Base-by-base conservation (phyloP, 2,113 vertebrate genomes). In the Lagenorhynchus albirostris region DNA sequence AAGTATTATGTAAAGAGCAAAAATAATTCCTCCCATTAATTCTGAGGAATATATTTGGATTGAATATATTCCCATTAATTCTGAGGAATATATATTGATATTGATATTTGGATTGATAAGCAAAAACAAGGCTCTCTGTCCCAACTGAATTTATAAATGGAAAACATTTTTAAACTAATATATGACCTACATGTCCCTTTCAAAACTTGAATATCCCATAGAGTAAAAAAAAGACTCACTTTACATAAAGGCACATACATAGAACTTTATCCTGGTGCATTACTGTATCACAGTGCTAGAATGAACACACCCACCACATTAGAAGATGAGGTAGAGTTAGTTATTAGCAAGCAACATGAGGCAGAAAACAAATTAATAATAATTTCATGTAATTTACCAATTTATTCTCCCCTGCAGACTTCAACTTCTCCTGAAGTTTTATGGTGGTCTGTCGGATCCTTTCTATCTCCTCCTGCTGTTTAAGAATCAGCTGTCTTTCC, bases 401-500 rank as follows among this genome's bases (percentile, higher is more conserved):
- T 92, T 98, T 98, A 73, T 97, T 99, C 93, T 99, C 99, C 82
- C 99, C 99, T 15, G 99, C 99, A 97, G 98, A 99, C 86, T 99
- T 99, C 7, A 99, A 98, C 92, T 99, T 99, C 94, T 99, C 99
- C 96, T 99, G 99, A 15, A 99, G 98, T 96, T 99, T 99, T 74
- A 99, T 98, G 1, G 99, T 99, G 11, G 99, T 99, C 95, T 99
- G 99, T 65, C 99, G 99, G 98, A 99, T 99, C 33, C 99, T 99
- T 97, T 99, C 99, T 58, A 99, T 99, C 97, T 99, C 99, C 0
- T 99, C 99, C 98, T 99, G 99, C 96, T 99, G 99, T 97, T 99
- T 99, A 62, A 99, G 99, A 97, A 99, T 99, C 84, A 99, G 98
- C 60, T 99, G 99, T n/a, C 99, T 99, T 97, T 99, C 99, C 97